Conservation (phyloP, 2,888 invertebrate species). For the Vesta saturnalis region DNA sequence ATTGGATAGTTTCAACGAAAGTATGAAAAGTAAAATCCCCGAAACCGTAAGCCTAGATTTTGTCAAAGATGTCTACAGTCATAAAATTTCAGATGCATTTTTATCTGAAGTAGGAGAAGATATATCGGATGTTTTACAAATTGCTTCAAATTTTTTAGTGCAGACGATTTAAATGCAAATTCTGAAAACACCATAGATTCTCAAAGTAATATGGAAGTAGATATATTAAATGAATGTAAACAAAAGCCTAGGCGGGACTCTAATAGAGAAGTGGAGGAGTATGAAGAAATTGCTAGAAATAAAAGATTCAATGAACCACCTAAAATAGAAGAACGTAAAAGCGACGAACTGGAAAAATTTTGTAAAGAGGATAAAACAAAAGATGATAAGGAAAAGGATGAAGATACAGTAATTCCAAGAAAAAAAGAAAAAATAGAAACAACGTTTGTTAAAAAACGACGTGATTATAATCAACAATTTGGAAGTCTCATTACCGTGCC, state of each 20-base stretch:
- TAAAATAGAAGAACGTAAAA: conserved; percentile 38
- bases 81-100: conserved; percentile 68
- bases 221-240: conserved; percentile 14
- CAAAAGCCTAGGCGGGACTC: conserved; percentile 49
- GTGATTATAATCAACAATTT: conserved; percentile 59
- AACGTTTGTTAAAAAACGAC: conserved; percentile 56
- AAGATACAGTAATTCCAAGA: conserved; percentile 61
- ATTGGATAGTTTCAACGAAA: conserved; percentile 26
- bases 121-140: conserved; percentile 51
- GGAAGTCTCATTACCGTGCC: conserved; percentile 60
- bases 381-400: conserved; percentile 60
- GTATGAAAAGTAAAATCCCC: conserved; percentile 22
- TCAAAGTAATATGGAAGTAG: conserved; percentile 43
- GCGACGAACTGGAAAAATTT: conserved; percentile 56
- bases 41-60: conserved; percentile 18
- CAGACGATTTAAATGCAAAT: conserved; percentile 36
- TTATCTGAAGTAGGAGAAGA: conserved; percentile 69
- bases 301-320: conserved; percentile 52
- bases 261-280: conserved; percentile 55
- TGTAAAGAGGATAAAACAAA: conserved; percentile 59
- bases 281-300: conserved; percentile 42
- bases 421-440: conserved; percentile 67
- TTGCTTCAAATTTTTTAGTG: conserved; percentile 25
- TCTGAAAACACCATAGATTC: conserved; percentile 33
- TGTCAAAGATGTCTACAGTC: conserved; percentile 50